Evolutionary conservation across 1,140 invertebrate genomes (phyloP), one percentile per base, ranked within the genome.

Genomic region (Drosophila sproati): DNA sequence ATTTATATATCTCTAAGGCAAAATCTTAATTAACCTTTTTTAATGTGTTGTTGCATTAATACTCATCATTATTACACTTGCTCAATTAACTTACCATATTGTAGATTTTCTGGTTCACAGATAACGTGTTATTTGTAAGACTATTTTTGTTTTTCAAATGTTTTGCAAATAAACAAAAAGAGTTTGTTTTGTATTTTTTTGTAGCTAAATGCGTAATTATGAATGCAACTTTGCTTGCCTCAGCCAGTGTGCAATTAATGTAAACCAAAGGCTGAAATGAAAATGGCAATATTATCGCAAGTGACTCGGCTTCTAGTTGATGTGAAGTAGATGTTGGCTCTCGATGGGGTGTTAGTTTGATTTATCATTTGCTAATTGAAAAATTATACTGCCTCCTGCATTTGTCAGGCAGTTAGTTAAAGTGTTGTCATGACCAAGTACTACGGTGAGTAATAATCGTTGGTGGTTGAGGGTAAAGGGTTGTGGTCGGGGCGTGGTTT

Each of bases 331-430:
- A 43, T 43, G 52, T 4, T 32, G 2, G 4, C 54, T 56, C 60
- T 48, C 39, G 39, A 43, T 31, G 35, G 61, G 63, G 85, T 86
- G 89, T 91, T 82, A 91, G 76, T 85, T 89, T 91, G 89, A 91
- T 91, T 91, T 91, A 91, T 91, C 81, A 91, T 85, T 88, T 91
- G 88, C 78, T 91, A 91, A 91, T 91, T 91, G 88, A 88, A 89
- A 91, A 91, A 91, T 91, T 91, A 91, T 91, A 91, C 81, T 79
- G 78, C 78, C 80, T 74, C 51, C 60, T 73, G 64, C 61, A 90
- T 82, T 91, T 86, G 87, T 87, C 82, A 91, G 77, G 74, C 73
- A 89, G 85, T 88, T 83, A 89, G 85, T 85, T 88, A 80, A 88
- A 89, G 76, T 89, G 80, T 81, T 88, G 85, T 85, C 85, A 88